phyloP scores from a whole-genome alignment of 2,888 invertebrate species.

The Oscheius myriophilus region DNA sequence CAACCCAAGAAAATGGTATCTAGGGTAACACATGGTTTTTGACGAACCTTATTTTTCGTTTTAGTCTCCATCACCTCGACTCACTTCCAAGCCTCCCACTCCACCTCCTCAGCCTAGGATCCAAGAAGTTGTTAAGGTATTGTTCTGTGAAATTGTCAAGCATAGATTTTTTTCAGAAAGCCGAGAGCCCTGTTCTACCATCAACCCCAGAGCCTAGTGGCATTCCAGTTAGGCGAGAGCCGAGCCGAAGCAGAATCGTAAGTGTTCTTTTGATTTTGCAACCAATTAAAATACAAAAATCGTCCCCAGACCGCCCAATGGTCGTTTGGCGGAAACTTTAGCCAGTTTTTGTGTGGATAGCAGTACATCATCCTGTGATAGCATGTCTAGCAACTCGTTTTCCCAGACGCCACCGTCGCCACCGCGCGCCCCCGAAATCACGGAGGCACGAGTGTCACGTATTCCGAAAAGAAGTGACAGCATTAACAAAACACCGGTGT shows the following conservation, averaged over 20 bases:
- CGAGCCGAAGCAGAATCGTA: constrained; percentile 34
- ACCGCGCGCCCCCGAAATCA: constrained; percentile 49
- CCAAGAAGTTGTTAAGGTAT: not conserved
- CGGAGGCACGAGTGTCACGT: constrained; percentile 52
- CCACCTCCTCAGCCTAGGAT: constrained; percentile 11
- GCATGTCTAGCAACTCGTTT: constrained; percentile 14
- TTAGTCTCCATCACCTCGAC: constrained; percentile 30
- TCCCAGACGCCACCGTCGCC: constrained; percentile 35
- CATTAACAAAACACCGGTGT: constrained; percentile 49
- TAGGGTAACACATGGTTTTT: constrained; percentile 36
- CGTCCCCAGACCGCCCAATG: not conserved
- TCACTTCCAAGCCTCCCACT: constrained; percentile 21
- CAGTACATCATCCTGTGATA: constrained; percentile 13
- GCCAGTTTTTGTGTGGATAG: constrained; percentile 22
- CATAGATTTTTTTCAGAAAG: too few species aligned
- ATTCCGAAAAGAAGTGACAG: constrained; percentile 56
- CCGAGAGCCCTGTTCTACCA: constrained; percentile 32
- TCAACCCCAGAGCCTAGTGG: constrained; percentile 43
- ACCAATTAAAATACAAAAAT: too few species aligned
- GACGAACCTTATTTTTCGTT: not conserved
- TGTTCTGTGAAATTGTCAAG: too few species aligned
- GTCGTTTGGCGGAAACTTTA: constrained; percentile 5
- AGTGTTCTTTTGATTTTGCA: not conserved
- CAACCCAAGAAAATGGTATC: constrained; percentile 42
- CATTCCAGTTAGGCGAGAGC: constrained; percentile 44